Conservation (phyloP, 2,797 vertebrate species). For the Argentina silus region DNA sequence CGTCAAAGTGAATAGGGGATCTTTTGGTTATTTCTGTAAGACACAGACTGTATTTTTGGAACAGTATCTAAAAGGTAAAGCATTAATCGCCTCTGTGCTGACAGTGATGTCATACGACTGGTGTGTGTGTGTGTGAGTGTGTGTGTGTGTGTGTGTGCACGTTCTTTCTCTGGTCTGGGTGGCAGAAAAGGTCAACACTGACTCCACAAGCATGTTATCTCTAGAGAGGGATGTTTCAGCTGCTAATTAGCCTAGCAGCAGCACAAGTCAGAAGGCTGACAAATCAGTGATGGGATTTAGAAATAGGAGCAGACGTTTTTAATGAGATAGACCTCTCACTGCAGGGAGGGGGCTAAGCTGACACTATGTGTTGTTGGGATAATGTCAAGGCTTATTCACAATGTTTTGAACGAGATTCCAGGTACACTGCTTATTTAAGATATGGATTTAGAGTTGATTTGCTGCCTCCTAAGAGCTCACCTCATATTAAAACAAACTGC, state of each 20-base stretch:
- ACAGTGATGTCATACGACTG: neutral
- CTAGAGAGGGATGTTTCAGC: neutral
- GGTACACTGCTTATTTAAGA: too few relatives aligned
- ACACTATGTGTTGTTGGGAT: neutral
- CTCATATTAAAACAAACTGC: too few relatives aligned
- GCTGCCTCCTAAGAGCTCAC: too few relatives aligned
- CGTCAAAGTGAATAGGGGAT: too few relatives aligned
- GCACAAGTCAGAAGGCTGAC: neutral
- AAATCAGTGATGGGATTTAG: neutral
- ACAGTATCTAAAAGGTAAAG: neutral
- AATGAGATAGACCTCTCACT: neutral
- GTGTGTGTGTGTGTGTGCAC: too few relatives aligned
- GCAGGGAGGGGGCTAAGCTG: neutral
- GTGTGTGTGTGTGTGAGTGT: too few relatives aligned
- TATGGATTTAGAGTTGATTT: too few relatives aligned
- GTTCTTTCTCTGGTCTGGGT: neutral
- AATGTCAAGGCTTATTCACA: too few relatives aligned
- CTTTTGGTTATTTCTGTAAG: too few relatives aligned
- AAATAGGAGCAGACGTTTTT: neutral
- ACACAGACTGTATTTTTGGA: too few relatives aligned
- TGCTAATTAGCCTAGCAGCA: neutral
- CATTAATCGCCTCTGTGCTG: neutral
- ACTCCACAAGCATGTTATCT: neutral
- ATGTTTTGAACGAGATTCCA: neutral
- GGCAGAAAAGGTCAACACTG: neutral